Conservation (phyloP, 2,888 invertebrate genomes). For the Pristionchus mayeri region DNA sequence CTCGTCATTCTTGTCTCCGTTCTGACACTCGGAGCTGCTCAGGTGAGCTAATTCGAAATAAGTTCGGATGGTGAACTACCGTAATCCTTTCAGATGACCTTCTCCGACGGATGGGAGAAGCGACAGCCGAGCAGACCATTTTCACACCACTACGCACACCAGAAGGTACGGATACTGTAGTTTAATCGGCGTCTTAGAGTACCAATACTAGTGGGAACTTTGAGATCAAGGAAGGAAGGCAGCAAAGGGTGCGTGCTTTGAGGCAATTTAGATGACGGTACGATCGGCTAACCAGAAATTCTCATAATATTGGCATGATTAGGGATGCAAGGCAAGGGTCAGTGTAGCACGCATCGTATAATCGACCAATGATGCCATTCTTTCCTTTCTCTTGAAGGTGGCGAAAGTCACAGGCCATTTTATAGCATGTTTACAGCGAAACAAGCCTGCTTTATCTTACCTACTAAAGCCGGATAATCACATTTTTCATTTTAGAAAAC, state of each 20-base stretch:
- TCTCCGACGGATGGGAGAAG: conserved; percentile 48
- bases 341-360: too few species aligned
- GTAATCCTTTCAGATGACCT: conserved; percentile 36
- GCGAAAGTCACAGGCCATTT: too few species aligned
- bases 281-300: not conserved
- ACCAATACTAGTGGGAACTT: not conserved
- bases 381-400: too few species aligned
- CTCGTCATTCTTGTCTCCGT: not conserved
- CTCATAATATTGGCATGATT: too few species aligned
- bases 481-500: too few species aligned
- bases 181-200: not conserved
- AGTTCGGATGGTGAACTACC: not conserved
- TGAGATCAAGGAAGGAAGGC: not conserved
- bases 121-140: not conserved
- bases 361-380: too few species aligned
- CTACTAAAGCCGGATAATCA: too few species aligned
- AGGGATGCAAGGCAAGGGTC: too few species aligned
- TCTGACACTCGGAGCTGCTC: not conserved
- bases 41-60: not conserved
- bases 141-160: conserved; percentile 12
- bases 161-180: conserved; percentile 22
- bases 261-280: not conserved
- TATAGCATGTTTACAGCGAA: too few species aligned
- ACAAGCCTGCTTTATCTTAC: too few species aligned
- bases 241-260: not conserved